phyloP scores from a whole-genome alignment of 92 coral and sea anemone genomes.

The Epizoanthus ramosus region DNA sequence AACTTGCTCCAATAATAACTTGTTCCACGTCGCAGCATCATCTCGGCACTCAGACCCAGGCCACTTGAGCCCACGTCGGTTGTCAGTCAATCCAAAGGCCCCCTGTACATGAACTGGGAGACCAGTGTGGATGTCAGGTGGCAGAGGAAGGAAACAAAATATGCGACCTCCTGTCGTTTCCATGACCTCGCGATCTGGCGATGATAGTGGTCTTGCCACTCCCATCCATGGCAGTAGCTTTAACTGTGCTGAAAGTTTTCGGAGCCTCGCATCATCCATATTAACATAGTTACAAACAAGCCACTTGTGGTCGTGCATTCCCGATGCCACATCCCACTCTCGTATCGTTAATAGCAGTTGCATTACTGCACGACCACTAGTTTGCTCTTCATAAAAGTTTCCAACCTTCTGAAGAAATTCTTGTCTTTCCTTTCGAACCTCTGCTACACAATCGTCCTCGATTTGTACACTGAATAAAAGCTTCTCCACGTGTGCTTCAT shows the following conservation, averaged over 20 bases:
- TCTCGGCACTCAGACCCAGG: conserved; percentile 51
- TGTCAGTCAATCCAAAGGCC: conserved; percentile 56
- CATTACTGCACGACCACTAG: conserved; percentile 18
- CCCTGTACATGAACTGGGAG: conserved; percentile 53
- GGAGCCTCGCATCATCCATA: conserved; percentile 7
- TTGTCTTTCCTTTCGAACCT: conserved; percentile 18
- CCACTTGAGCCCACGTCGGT: conserved; percentile 52
- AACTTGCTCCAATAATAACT: conserved; percentile 34
- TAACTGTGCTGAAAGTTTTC: conserved; percentile 15
- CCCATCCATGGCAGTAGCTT: conserved; percentile 51
- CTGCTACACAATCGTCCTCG: neutral
- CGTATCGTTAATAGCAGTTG: neutral
- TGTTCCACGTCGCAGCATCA: conserved; percentile 53
- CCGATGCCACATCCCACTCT: neutral
- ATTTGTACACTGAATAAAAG: conserved; percentile 12
- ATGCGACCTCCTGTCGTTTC: conserved; percentile 30
- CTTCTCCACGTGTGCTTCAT: neutral
- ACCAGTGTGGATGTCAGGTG: conserved; percentile 41
- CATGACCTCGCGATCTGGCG: conserved; percentile 4
- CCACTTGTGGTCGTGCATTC: conserved; percentile 5
- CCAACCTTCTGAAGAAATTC: conserved; percentile 3
- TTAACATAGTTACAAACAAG: conserved; percentile 29
- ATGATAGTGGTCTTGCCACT: conserved; percentile 34
- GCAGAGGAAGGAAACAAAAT: conserved; percentile 39
- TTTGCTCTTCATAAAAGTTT: neutral